Conservation (phyloP, 1,140 invertebrate genomes). For the Meteorus sp. region DNA sequence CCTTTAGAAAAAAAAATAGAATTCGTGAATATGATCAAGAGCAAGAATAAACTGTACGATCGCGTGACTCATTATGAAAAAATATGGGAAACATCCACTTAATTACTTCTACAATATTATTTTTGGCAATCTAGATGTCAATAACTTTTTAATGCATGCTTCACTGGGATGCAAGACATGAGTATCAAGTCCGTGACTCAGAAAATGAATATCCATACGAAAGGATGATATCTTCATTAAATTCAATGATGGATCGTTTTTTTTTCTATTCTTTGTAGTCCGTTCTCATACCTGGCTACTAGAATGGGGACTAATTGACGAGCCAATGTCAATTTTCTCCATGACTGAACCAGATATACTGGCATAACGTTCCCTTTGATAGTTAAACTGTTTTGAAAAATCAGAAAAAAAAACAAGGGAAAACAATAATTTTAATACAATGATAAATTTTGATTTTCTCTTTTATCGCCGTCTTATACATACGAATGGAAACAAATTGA, state of each 20-base stretch:
- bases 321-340: slow-evolving; percentile 77
- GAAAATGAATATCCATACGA: too few relatives aligned
- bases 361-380: slow-evolving; percentile 78
- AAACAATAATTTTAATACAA: too few relatives aligned
- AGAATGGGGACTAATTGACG: slow-evolving; percentile 71
- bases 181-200: too few relatives aligned
- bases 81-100: too few relatives aligned
- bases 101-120: too few relatives aligned
- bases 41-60: background rate
- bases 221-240: too few relatives aligned
- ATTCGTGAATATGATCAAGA: background rate
- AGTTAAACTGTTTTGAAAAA: slow-evolving; percentile 62
- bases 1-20: slow-evolving; percentile 52
- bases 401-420: too few relatives aligned
- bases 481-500: too few relatives aligned
- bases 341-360: slow-evolving; percentile 80
- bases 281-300: slow-evolving; percentile 68
- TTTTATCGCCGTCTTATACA: too few relatives aligned
- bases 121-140: too few relatives aligned
- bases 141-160: too few relatives aligned
- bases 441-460: slow-evolving; percentile 7
- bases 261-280: slow-evolving; percentile 30
- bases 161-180: too few relatives aligned
- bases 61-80: background rate
- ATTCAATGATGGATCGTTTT: slow-evolving; percentile 12